Evolutionary conservation across 2,797 vertebrate species (phyloP).

Genomic region (Neosilurus mollespiculum): DNA sequence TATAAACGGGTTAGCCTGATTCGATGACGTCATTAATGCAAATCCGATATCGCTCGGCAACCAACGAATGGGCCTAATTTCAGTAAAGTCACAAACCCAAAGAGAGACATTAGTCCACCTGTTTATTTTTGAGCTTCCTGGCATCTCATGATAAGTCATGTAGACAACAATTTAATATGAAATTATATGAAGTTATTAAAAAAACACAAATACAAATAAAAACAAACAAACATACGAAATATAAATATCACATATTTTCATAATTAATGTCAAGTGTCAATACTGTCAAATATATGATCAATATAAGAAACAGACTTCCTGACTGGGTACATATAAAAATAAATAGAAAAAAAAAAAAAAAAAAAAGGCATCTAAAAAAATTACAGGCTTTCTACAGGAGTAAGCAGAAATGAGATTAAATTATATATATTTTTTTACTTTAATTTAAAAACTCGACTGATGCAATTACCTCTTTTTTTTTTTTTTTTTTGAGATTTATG

Average conservation of each 20-base stretch:
- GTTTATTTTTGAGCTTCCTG: not conserved
- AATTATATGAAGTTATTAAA: not conserved
- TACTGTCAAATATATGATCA: not conserved
- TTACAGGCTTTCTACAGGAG: too few species aligned
- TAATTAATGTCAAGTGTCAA: not conserved
- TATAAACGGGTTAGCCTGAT: not conserved
- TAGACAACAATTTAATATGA: not conserved
- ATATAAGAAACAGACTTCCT: not conserved
- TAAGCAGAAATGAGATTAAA: too few species aligned
- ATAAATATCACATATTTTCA: too few species aligned
- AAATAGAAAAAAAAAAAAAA: too few species aligned
- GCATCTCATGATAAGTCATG: not conserved
- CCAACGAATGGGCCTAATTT: too few species aligned
- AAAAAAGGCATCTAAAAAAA: too few species aligned
- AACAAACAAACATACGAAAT: too few species aligned
- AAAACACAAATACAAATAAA: not conserved
- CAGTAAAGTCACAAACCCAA: not conserved
- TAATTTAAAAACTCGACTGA: too few species aligned
- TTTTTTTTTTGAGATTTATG: not conserved
- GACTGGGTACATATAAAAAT: not conserved
- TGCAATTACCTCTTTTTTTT: too few species aligned
- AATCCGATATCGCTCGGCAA: not conserved
- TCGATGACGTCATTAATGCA: not conserved
- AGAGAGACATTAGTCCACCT: too few species aligned
- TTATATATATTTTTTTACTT: too few species aligned